These are phyloP conservation scores for Pycnonotus jocosus DNA, from an alignment of 2,113 vertebrate species.

Conservation along the genomic window DNA sequence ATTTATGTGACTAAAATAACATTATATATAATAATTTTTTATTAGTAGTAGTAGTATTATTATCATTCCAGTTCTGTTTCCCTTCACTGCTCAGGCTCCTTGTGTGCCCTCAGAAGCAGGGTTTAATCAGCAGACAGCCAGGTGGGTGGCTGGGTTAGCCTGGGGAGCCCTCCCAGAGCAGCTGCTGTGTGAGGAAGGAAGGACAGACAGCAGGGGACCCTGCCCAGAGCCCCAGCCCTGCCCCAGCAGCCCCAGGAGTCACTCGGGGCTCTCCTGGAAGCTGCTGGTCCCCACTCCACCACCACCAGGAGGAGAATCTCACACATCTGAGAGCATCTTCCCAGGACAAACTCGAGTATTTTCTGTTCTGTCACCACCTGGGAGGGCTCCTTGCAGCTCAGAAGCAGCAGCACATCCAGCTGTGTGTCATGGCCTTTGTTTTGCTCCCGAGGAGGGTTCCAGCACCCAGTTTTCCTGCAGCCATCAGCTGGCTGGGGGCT, in stretches of 20 bases:
- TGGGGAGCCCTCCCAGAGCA: neutral
- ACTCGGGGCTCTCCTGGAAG: neutral
- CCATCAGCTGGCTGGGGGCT: neutral
- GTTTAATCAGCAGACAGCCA: neutral
- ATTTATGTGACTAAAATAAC: no score
- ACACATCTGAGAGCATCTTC: neutral
- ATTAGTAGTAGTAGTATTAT: no score
- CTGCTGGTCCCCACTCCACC: neutral
- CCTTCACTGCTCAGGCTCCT: neutral
- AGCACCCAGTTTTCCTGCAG: neutral
- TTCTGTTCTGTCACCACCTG: neutral
- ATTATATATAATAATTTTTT: no score
- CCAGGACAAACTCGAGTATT: neutral
- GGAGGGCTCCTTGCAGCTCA: neutral
- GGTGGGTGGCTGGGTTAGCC: neutral
- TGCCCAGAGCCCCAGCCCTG: neutral
- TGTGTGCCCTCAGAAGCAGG: neutral
- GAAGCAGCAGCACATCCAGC: neutral
- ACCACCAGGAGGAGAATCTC: neutral
- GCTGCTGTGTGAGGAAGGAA: neutral
- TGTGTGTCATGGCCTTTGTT: neutral
- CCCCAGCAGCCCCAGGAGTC: neutral
- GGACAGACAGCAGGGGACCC: neutral
- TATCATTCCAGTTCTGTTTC: neutral
- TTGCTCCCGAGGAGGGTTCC: neutral